Percentiles rank a stretch among this genome's conserved stretches.
phyloP scores from a whole-genome alignment of 2,113 vertebrate genomes.

The Brachypodius melanocephalos region DNA sequence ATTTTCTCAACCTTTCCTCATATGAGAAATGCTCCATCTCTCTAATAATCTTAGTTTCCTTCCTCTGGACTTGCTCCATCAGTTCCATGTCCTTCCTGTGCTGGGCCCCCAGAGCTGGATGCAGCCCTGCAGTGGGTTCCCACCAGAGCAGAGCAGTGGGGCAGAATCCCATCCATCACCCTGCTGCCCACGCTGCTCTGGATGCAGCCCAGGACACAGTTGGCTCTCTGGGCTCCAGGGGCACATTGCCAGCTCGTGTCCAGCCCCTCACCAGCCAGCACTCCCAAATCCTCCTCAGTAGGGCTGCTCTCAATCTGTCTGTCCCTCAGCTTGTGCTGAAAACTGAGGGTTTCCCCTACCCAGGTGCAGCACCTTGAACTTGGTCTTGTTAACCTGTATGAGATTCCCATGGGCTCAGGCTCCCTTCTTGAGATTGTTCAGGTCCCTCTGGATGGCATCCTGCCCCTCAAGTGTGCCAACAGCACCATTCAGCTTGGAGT shows the following conservation, averaged over 20 bases:
- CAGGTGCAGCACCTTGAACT: too few species aligned
- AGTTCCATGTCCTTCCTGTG: not conserved
- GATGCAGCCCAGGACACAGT: not conserved
- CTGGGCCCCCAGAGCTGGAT: not conserved
- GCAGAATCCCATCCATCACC: not conserved
- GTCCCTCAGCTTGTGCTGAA: not conserved
- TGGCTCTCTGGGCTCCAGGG: not conserved
- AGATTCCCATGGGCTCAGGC: fast-evolving
- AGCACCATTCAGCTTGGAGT: not conserved
- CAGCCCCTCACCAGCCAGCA: not conserved
- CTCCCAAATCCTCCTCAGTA: not conserved
- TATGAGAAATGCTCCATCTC: not conserved
- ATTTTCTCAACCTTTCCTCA: not conserved
- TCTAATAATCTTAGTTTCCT: not conserved
- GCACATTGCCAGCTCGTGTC: not conserved
- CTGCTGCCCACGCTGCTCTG: fast-evolving
- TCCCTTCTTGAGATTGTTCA: not conserved
- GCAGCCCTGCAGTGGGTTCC: not conserved
- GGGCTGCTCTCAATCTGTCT: fast-evolving
- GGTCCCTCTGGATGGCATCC: not conserved
- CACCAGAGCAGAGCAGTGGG: not conserved
- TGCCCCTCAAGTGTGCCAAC: not conserved
- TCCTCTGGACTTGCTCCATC: not conserved
- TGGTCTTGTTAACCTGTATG: fast-evolving
- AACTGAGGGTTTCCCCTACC: fast-evolving